Evolutionary conservation across 2,797 vertebrate genomes (phyloP), one percentile per base, ranked within the genome.

Genomic region (Sparidentex hasta): DNA sequence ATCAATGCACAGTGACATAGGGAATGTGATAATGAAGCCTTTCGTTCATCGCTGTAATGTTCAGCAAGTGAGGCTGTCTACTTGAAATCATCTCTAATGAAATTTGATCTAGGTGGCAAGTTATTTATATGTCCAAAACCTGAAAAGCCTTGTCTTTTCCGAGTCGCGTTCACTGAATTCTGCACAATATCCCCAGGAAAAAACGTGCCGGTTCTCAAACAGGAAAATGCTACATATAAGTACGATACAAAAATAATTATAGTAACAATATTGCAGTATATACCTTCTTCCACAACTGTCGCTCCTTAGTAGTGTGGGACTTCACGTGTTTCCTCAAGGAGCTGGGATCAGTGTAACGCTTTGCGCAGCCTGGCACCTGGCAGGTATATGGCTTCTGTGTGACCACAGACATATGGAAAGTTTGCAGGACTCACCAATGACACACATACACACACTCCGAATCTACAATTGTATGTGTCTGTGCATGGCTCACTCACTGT

Each of bases 281-380:
- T 95, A 98, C 98, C 97, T 99, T 99, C 94, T 99, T 99, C 76
- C 97, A 94, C 76, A 95, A 94, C 88, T 99, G 98, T 46, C 97
- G 96, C 76, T 99, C 97, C 95, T 96, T 97, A 76, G 93, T 95
- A 38, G 97, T 97, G 92, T 99, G 98, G 23, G 97, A 97, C 90
- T 99, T 99, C 87, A 99, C 94, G 1, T 99, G 98, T 85, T 99
- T 99, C 91, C 98, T 95, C 83, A 99, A 89, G 69, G 98, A 99
- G 93, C 98, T 99, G 77, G 98, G 98, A 85, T 99, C 98, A 70
- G 98, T 99, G 90, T 99, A 99, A 55, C 98, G 96, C 91, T 99
- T 99, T 66, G 90, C 88, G 86, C 98, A 99, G 87, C 98, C 98
- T 48, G 96, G 97, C 91, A 99, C 96, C 93, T 99, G 98, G 94